Base-by-base conservation (phyloP, 2,113 vertebrate species). In the Heterochromis multidens region DNA sequence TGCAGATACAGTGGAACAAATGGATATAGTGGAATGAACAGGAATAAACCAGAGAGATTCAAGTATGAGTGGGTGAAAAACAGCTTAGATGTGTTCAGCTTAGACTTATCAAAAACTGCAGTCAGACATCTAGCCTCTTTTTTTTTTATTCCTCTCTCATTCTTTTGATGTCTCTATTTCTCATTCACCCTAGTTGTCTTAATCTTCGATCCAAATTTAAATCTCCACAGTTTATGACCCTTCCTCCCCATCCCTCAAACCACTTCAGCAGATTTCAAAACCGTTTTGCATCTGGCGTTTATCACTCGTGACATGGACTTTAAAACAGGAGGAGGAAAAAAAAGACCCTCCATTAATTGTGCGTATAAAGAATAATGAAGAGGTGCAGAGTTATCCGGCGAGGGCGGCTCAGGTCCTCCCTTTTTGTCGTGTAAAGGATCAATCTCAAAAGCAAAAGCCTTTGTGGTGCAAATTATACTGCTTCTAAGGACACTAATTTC, bases 251-350 rank as follows among this genome's bases (percentile, higher is more conserved):
- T 83, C 80, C 83, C 86, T 86, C 81, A 87, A 91, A 88, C 77
- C 87, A 81, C 83, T 91, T 91, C 87, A 88, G 88, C 70, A 84
- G 60, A 81, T 92, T 94, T 91, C 81, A 85, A 91, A 93, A 91
- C 57, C 86, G 7, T 88, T 92, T 89, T 91, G 84, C 80, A 85
- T 92, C 56, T 70, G 4, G 88, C 88, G 88, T 88, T 94, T 95
- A 93, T 93, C 84, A 80, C 82, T 94, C 84, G 21, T 90, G 90
- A 87, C 86, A 91, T 92, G 88, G 90, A 87, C 92, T 95, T 94
- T 93, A 88, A 90, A 83, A 89, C 83, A 72, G 70, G 33, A 17
- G 25, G 21, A 27, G 29, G 25, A 0, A 13, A 61, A 33, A 80
- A 83, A 67, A 88, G 79, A 67, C 5, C 81, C 54, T 87, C 87